phyloP scores from a whole-genome alignment of 2,797 vertebrate genomes.

The Arremon brunneinucha region DNA sequence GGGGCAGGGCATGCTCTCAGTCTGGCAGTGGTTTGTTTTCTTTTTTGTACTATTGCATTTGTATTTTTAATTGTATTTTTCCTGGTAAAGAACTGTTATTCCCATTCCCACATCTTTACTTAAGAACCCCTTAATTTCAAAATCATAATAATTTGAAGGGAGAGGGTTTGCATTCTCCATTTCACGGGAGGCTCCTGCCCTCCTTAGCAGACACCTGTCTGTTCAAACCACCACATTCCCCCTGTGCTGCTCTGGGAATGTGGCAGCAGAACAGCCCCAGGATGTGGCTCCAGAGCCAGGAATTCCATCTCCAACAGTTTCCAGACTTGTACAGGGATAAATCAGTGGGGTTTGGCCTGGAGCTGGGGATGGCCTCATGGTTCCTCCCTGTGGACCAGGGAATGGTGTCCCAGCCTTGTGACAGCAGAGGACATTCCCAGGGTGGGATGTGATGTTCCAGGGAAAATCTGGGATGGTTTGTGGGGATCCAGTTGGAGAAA shows the following conservation, averaged over 20 bases:
- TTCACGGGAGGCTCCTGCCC: neutral
- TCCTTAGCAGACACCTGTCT: neutral
- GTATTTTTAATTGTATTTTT: too few relatives aligned
- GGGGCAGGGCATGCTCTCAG: accelerated
- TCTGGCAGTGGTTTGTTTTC: too few relatives aligned
- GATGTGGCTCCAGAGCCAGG: neutral
- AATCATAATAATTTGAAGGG: neutral
- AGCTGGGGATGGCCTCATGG: neutral
- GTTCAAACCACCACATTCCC: neutral
- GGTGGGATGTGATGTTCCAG: accelerated
- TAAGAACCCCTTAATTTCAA: neutral
- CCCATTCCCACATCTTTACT: neutral
- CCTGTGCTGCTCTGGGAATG: neutral
- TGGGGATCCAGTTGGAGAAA: too few relatives aligned
- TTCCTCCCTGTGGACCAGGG: neutral
- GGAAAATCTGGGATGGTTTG: neutral
- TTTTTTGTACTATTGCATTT: neutral
- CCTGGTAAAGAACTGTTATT: neutral
- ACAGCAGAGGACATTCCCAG: neutral
- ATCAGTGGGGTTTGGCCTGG: neutral
- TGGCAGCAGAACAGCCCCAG: neutral
- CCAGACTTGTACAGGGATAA: neutral
- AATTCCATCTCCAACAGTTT: neutral
- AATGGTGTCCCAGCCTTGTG: neutral
- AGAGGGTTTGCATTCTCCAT: neutral